A percentile compares a stretch with the other conserved stretches of the same genome.
Evolutionary conservation across 1,140 invertebrate genomes (phyloP).

Genomic region (Drosophila mayri): DNA sequence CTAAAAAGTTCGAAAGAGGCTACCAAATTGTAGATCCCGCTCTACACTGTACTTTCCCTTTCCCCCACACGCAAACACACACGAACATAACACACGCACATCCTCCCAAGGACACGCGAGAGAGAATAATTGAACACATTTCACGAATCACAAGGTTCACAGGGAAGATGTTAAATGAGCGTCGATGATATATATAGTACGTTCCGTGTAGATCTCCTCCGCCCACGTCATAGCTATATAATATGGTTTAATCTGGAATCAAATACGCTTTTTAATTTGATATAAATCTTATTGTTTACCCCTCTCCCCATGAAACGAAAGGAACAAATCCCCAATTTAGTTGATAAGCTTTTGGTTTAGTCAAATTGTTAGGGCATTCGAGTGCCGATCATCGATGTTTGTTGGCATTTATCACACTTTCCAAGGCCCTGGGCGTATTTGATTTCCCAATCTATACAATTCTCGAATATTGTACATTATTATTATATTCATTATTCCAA

Average conservation of each 20-base stretch:
- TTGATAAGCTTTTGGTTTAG: slow-evolving; percentile 61
- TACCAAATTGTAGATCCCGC: slow-evolving; percentile 57
- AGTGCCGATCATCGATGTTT: slow-evolving; percentile 51
- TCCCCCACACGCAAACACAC: slow-evolving; percentile 12
- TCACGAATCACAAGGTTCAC: slow-evolving; percentile 14
- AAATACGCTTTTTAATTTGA: slow-evolving; percentile 75
- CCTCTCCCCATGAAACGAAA: neutral
- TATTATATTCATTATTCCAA: slow-evolving; percentile 19
- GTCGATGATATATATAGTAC: slow-evolving; percentile 35
- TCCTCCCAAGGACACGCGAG: slow-evolving; percentile 22
- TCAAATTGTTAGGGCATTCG: slow-evolving; percentile 63
- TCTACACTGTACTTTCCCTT: slow-evolving; percentile 69
- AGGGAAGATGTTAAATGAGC: slow-evolving; percentile 42
- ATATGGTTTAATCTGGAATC: slow-evolving; percentile 81
- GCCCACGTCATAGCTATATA: slow-evolving; percentile 72
- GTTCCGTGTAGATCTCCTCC: slow-evolving; percentile 75
- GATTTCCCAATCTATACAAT: slow-evolving; percentile 61
- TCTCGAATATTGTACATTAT: slow-evolving; percentile 55
- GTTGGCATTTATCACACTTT: slow-evolving; percentile 68
- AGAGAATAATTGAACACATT: slow-evolving; percentile 16
- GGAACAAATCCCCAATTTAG: slow-evolving; percentile 34
- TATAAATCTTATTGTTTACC: slow-evolving; percentile 49
- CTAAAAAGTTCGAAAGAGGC: slow-evolving; percentile 44
- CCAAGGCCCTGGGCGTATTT: slow-evolving; percentile 66
- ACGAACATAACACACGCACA: slow-evolving; percentile 42